Conservation (phyloP, 2,797 vertebrate species). For the Cottoperca gobio region DNA sequence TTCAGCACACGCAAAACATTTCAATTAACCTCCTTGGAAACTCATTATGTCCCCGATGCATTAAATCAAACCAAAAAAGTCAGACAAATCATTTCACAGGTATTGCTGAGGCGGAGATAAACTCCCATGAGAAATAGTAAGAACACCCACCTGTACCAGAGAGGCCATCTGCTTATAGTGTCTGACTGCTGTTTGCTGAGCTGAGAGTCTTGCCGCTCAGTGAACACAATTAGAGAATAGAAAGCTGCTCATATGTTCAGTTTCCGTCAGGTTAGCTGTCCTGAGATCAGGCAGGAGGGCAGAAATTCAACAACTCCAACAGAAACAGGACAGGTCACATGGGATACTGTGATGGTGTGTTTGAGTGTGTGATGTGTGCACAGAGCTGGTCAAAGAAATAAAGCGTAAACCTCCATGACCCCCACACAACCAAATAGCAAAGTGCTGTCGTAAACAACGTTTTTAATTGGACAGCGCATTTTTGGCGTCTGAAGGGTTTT, state of each 20-base stretch:
- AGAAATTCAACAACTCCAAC: slow-evolving; percentile 30
- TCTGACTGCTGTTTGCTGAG: slow-evolving; percentile 66
- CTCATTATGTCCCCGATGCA: not conserved
- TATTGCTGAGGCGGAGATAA: slow-evolving; percentile 18
- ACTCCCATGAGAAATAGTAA: slow-evolving; percentile 42
- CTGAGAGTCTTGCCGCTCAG: slow-evolving; percentile 48
- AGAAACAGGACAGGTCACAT: slow-evolving; percentile 33
- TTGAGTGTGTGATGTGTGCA: not conserved
- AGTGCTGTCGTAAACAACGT: not conserved
- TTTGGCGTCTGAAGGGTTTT: not conserved
- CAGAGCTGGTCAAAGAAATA: not conserved
- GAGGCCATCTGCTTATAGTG: slow-evolving; percentile 60
- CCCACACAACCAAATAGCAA: no score
- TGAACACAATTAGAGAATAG: slow-evolving; percentile 64
- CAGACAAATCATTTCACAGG: not conserved
- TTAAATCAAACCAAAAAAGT: not conserved
- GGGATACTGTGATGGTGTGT: not conserved
- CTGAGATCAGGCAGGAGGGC: slow-evolving; percentile 41
- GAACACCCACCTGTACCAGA: slow-evolving; percentile 46
- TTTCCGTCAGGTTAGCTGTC: slow-evolving; percentile 65
- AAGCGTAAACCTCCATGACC: no score
- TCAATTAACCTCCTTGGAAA: not conserved
- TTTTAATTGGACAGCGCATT: not conserved
- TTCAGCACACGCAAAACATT: not conserved
- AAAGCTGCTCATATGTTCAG: slow-evolving; percentile 32